Base-by-base conservation (phyloP, 1,140 invertebrate genomes). In the Dreissena polymorpha region DNA sequence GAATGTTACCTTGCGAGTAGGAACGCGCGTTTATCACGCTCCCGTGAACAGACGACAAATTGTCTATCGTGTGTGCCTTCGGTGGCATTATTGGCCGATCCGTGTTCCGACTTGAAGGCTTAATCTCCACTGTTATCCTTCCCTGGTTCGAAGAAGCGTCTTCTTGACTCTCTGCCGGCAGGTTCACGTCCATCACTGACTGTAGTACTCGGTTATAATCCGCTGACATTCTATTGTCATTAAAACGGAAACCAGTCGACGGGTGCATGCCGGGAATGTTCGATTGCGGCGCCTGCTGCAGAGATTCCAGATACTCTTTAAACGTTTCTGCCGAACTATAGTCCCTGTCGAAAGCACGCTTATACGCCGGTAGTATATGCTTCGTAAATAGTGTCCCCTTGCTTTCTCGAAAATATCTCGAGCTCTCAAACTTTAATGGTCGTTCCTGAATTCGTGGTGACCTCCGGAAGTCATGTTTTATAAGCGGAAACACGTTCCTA, bases 291-390 rank as follows among this genome's bases (percentile, higher is more conserved):
- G 78, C 63, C n/a, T 63, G 50, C 69, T 80, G 78, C n/a, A 80
- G 60, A 71, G 68, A 51, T 10, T 80, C 69, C 3, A 80, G 39
- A 65, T 80, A 80, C 51, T 71, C 78, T 18, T 80, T 80, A 64
- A 80, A 80, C 10, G 78, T 80, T 16, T 80, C 78, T 10, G 78
- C 78, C 16, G 78, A 80, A 64, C 78, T 80, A 21, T 80, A 80
- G 67, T 80, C 78, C n/a, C 78, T 53, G 65, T 80, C 53, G 50
- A 80, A 80, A 16, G 78, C 78, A 5, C n/a, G 7, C n/a, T 72
- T 68, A 25, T 55, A 71, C 5, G 67, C 50, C 0, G 68, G 68
- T 14, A 72, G 21, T 2, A 80, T 49, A 25, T 72, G 51, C 63
- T 80, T 80, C 14, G 10, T 39, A 25, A 80, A 80, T 49, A 80